Base-by-base conservation (phyloP, 2,888 invertebrate species). In the Parascotia fuliginaria region DNA sequence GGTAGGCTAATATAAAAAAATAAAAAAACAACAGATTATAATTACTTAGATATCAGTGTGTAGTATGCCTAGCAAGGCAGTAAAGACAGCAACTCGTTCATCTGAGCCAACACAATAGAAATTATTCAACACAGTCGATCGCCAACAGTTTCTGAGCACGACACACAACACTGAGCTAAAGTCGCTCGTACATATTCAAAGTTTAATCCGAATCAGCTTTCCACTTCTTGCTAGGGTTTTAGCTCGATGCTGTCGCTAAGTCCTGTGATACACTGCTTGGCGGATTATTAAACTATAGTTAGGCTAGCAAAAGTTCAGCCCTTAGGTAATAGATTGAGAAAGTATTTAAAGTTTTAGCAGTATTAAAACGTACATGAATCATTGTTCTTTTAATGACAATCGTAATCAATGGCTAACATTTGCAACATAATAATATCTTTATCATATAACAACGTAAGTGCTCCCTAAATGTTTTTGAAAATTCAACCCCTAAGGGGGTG, bases 121-220 rank as follows among this genome's bases (percentile, higher is more conserved):
- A 69, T 65, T 56, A 62, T 57, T 60, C 57, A 53, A 62, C 57
- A 57, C 44, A 52, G 52, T 43, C 58, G 52, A 67, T 69, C 41
- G 61, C 56, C 50, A 58, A 58, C 61, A 70, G 60, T 70, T 65
- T 55, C 59, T 44, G 60, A 70, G 57, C 56, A 65, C 60, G 57
- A 75, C 75, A 73, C 65, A 70, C 72, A 52, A 63, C 60, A 60
- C 39, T 46, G 65, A 70, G 70, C 75, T 72, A 71, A 80, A 79
- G 77, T 78, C 74, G 65, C 75, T 75, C 71, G 72, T 83, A 83
- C 85, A 84, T 83, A 88, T 87, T 87, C 86, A 83, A 86, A 89
- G 80, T 88, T 88, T 82, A 89, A 89, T 86, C 87, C 83, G 77
- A 81, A 85, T 85, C 84, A 83, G 85, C 79, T 79, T 69, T 69